Conservation (phyloP, 2,113 vertebrate species). For the Prolemur simus region DNA sequence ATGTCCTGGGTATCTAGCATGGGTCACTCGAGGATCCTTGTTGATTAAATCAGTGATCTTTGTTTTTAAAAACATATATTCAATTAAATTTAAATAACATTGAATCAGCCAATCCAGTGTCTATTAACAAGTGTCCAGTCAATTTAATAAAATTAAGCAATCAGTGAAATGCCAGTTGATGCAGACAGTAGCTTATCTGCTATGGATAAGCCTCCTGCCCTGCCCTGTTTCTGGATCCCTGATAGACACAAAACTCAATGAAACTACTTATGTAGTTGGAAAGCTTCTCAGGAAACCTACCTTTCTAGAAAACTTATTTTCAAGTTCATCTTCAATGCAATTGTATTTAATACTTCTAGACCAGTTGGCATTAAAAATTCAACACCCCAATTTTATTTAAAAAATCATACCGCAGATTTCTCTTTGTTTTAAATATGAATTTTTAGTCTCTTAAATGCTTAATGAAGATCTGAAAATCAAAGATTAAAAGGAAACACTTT, state of each 20-base stretch:
- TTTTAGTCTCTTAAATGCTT: constrained; percentile 65
- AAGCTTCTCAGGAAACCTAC: constrained; percentile 1
- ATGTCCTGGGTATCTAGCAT: neutral
- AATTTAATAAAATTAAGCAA: constrained; percentile 31
- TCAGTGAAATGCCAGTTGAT: constrained; percentile 6
- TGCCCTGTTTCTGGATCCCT: neutral
- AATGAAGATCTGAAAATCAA: constrained; percentile 62
- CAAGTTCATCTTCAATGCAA: neutral
- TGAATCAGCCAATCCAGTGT: neutral
- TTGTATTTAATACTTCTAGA: constrained; percentile 46
- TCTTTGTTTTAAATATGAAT: constrained; percentile 68
- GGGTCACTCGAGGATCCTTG: neutral
- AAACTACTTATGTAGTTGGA: neutral
- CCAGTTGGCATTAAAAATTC: constrained; percentile 54
- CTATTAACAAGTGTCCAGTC: constrained; percentile 7
- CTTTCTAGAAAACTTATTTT: constrained; percentile 25
- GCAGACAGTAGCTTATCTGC: neutral
- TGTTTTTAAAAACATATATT: neutral
- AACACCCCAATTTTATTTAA: constrained; percentile 40
- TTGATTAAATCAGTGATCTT: neutral
- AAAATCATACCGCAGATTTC: constrained; percentile 41
- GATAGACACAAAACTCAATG: neutral
- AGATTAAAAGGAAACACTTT: constrained; percentile 60
- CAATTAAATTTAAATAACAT: constrained; percentile 30
- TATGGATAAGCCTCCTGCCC: neutral